phyloP scores from a whole-genome alignment of 2,113 vertebrate genomes.

The Phocoena sinus region DNA sequence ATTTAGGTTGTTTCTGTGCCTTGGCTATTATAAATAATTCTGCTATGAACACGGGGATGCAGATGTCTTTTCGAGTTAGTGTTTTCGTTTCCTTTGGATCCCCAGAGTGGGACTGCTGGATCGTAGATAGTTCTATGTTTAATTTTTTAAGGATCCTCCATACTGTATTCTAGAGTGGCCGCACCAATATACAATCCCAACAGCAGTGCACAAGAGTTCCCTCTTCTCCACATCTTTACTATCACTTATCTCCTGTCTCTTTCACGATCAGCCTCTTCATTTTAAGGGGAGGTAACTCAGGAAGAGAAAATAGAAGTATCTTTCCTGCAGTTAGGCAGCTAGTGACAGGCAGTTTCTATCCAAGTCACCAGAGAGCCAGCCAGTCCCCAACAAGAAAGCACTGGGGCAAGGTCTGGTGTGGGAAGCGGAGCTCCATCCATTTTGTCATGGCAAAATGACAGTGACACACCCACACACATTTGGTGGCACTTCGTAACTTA shows the following conservation, averaged over 20 bases:
- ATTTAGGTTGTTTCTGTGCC: not conserved
- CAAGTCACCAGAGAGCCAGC: not conserved
- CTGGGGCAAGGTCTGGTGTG: too few relatives aligned
- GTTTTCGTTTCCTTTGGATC: not conserved
- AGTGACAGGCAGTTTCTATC: not conserved
- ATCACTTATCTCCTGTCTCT: not conserved
- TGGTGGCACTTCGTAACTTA: not conserved
- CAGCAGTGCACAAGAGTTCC: not conserved
- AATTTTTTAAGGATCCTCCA: not conserved
- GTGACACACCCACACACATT: not conserved
- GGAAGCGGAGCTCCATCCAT: not conserved
- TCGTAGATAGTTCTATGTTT: not conserved
- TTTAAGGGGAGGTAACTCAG: not conserved
- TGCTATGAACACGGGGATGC: not conserved
- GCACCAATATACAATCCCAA: not conserved
- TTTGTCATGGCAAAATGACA: not conserved
- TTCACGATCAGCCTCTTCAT: not conserved
- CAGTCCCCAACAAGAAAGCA: not conserved
- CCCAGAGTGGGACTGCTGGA: not conserved
- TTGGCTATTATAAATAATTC: not conserved
- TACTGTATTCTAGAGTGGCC: not conserved
- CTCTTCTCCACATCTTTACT: not conserved
- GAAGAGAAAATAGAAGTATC: not conserved
- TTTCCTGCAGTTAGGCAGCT: not conserved
- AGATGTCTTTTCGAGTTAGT: not conserved